Base-by-base conservation (phyloP, 1,140 invertebrate species). In the Cotesia vestalis region DNA sequence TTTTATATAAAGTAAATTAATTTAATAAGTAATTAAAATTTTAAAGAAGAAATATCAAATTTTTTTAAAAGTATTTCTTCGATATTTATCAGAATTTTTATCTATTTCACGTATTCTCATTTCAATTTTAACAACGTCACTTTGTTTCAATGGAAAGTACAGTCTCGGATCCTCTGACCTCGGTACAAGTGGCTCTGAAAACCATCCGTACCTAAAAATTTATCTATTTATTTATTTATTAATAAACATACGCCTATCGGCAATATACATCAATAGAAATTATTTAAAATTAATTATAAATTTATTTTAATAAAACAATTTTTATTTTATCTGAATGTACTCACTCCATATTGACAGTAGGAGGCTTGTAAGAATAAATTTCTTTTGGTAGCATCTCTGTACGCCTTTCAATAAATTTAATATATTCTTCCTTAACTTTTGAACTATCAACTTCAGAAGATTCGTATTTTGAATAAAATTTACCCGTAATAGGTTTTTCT, bases 381-480 rank as follows among this genome's bases (percentile, higher is more conserved):
- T 84, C 77, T 66, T 69, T 78, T 0, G 84, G 83, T 12, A 34
- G 55, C 6, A 74, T 46, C 6, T 70, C 61, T 52, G 40, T 62
- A 0, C 63, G 68, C 64, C 73, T 79, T 53, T 78, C 75, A 4
- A 86, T 78, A 4, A 85, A 67, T 46, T 82, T 63, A 5, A 85
- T 36, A 61, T 78, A 83, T 40, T 83, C 78, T 35, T 70, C 53
- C 4, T 75, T 78, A 40, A 75, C 57, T 4, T 82, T 70, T 4
- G 27, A 27, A 27, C 27, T 27, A 27, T 70, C 66, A 0, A 60
- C 3, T 0, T 40, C 59, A 1, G 80, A 27, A 27, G 55, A 74
- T 4, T 85, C 84, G 17, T 84, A 84, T 75, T 72, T 79, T 5
- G 83, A 80, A 51, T 86, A 85, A 68, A 85, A 84, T 62, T 85